Percentiles rank a stretch among this genome's conserved stretches.
These are phyloP conservation scores for Pteruthius melanotis DNA, from an alignment of 2,113 vertebrate genomes.

Conservation along the genomic window DNA sequence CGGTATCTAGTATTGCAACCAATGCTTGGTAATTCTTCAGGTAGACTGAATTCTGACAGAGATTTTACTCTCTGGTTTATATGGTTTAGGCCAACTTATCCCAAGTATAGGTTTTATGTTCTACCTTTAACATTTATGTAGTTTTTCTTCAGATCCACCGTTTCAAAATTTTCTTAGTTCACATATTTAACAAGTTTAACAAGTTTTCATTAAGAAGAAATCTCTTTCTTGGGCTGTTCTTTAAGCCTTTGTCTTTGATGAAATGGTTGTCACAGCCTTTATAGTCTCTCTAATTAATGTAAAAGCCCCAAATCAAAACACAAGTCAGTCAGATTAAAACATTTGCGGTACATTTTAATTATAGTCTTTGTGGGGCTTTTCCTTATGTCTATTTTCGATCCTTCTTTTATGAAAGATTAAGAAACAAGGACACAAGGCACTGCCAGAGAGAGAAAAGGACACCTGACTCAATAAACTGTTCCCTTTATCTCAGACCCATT, in stretches of 20 bases:
- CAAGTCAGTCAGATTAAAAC: constrained; percentile 38
- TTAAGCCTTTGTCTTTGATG: constrained; percentile 41
- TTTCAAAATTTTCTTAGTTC: background rate
- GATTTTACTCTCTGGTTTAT: background rate
- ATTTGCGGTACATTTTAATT: constrained; percentile 34
- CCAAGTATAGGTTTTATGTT: background rate
- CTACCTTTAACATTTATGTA: background rate
- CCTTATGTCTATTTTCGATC: constrained; percentile 14
- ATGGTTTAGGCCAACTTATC: background rate
- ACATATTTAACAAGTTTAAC: background rate
- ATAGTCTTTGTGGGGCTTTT: background rate
- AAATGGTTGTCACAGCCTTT: constrained; percentile 2
- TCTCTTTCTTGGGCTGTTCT: background rate
- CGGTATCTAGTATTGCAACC: background rate
- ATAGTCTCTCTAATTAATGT: constrained; percentile 41
- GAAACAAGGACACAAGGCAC: background rate
- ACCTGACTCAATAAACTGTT: constrained; percentile 20
- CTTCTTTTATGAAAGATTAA: constrained; percentile 7
- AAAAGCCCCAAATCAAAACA: constrained; percentile 24
- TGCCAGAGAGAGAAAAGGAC: background rate
- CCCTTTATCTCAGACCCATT: constrained; percentile 37
- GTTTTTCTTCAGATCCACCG: background rate
- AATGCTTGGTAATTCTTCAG: background rate
- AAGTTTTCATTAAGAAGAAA: background rate
- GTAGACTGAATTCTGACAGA: background rate